Conservation (phyloP, 1,140 invertebrate species). For the Tetranychus cinnabarinus region DNA sequence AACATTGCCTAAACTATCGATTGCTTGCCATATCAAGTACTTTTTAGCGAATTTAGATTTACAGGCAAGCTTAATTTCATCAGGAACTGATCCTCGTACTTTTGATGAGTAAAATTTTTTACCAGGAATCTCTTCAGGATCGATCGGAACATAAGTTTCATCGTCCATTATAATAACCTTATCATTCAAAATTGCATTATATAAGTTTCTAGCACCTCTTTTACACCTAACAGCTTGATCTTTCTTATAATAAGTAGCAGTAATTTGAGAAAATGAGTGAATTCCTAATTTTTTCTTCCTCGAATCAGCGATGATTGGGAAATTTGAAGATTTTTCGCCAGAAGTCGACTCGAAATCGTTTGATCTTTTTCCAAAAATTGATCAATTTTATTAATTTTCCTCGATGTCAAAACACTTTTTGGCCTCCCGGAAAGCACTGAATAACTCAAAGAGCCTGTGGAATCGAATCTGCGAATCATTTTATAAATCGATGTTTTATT, state of each 20-base stretch:
- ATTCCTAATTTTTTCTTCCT: too few species aligned
- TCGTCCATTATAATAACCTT: not conserved
- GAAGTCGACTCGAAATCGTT: too few species aligned
- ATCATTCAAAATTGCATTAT: not conserved
- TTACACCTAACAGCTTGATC: not conserved
- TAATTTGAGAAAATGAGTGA: too few species aligned
- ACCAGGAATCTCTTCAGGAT: not conserved
- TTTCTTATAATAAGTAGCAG: not conserved
- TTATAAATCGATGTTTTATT: too few species aligned
- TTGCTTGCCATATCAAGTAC: not conserved
- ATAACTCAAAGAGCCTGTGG: too few species aligned
- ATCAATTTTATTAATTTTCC: too few species aligned
- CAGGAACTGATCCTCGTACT: not conserved
- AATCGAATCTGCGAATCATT: too few species aligned
- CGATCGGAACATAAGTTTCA: not conserved
- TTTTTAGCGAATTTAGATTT: not conserved
- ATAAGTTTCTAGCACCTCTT: not conserved
- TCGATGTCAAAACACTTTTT: too few species aligned
- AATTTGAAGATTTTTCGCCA: too few species aligned
- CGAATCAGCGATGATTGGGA: too few species aligned
- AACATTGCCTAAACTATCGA: not conserved
- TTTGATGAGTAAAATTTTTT: not conserved
- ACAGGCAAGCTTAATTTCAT: not conserved
- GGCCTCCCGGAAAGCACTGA: too few species aligned
- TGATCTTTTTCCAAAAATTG: too few species aligned